phyloP scores from a whole-genome alignment of 2,113 vertebrate genomes.

The cat (Felis catus) region DNA sequence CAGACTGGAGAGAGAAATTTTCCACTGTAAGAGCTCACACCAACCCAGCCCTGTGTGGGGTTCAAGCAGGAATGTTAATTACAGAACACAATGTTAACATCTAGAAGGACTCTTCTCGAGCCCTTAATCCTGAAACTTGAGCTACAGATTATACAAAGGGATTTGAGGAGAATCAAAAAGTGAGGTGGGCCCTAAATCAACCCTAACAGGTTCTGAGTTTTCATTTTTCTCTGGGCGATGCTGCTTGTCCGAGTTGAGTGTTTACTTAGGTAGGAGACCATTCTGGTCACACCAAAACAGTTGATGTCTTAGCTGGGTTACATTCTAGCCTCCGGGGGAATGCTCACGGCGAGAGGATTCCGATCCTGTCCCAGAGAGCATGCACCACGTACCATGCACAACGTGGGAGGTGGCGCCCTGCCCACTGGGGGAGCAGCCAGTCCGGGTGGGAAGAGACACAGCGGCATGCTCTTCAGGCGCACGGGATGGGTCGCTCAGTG shows the following conservation, averaged over 20 bases:
- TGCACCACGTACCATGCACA: neutral
- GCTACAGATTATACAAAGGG: conserved; percentile 74
- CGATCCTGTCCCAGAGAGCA: neutral
- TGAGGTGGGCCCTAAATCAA: neutral
- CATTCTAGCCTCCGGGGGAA: neutral
- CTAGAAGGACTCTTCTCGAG: neutral
- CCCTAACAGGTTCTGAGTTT: conserved; percentile 1
- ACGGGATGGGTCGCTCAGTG: accelerated
- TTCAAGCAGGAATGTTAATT: neutral
- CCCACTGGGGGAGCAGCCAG: neutral
- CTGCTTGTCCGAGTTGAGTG: neutral
- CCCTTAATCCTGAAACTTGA: conserved; percentile 81
- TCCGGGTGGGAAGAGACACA: neutral
- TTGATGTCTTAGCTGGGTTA: neutral
- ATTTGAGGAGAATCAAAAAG: conserved; percentile 66
- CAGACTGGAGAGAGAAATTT: neutral
- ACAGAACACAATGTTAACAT: neutral
- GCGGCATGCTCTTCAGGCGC: accelerated
- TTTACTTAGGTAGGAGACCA: neutral
- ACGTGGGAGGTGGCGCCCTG: neutral
- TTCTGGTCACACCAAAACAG: neutral
- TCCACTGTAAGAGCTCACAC: neutral
- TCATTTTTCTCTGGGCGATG: neutral
- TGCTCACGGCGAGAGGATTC: neutral
- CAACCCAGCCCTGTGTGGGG: neutral